Conservation (phyloP, 1,140 invertebrate species). For the Halesus radiatus region DNA sequence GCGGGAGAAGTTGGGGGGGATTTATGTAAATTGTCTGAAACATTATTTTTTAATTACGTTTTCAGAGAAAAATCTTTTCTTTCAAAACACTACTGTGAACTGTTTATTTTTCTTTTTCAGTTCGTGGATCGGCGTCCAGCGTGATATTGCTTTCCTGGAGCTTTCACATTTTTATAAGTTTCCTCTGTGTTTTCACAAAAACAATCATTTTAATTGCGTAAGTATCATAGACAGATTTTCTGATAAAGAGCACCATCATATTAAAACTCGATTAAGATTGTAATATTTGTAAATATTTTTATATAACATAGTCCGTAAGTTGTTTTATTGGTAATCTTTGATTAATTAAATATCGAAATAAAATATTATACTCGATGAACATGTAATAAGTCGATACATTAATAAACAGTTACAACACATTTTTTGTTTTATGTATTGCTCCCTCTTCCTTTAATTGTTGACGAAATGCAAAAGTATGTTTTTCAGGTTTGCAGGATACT, state of each 20-base stretch:
- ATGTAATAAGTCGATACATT: conserved; percentile 1
- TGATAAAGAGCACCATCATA: neutral
- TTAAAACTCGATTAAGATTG: neutral
- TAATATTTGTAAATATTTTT: conserved; percentile 30
- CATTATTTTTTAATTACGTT: neutral
- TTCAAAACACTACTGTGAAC: neutral
- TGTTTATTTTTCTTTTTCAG: conserved; percentile 40
- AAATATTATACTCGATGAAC: neutral
- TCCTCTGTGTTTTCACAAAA: conserved; percentile 11
- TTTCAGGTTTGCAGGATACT: no score
- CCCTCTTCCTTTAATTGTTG: no score
- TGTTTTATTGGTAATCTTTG: neutral
- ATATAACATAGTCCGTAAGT: neutral
- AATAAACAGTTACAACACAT: neutral
- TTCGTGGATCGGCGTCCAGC: conserved; percentile 8
- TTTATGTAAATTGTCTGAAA: no score
- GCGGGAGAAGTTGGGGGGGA: no score
- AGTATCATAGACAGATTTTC: neutral
- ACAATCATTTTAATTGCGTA: neutral
- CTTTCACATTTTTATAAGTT: neutral
- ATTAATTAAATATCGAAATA: neutral
- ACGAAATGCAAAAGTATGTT: no score
- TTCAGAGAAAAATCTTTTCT: no score
- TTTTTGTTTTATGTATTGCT: no score
- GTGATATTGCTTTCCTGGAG: conserved; percentile 11